Conservation (phyloP, 2,888 invertebrate genomes). For the Orthosia incerta region DNA sequence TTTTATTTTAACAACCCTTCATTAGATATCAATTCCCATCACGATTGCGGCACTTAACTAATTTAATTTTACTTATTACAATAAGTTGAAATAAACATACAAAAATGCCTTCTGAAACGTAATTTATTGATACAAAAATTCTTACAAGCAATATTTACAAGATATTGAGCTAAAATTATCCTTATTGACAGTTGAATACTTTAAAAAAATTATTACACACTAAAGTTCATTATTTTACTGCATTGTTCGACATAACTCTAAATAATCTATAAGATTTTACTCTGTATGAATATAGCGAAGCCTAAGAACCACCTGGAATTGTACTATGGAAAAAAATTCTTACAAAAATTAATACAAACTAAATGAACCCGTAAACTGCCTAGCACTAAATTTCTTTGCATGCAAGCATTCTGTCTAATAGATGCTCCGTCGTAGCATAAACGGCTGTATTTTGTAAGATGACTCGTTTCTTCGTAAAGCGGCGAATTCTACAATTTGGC, state of each 20-base stretch:
- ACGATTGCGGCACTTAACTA: too few species aligned
- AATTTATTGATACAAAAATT: conserved; percentile 32
- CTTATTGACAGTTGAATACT: not conserved
- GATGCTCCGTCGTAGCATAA: not conserved
- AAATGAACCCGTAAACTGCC: conserved; percentile 8
- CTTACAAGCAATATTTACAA: conserved; percentile 43
- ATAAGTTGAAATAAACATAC: not conserved
- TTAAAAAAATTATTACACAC: not conserved
- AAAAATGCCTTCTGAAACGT: not conserved
- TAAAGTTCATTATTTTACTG: conserved; percentile 10
- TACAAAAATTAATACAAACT: conserved; percentile 18
- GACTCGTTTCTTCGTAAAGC: too few species aligned
- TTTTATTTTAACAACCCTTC: too few species aligned
- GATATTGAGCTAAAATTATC: conserved; percentile 18
- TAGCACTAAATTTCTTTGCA: not conserved
- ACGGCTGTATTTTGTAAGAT: not conserved
- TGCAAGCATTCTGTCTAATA: not conserved
- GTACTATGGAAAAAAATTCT: too few species aligned
- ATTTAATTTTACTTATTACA: conserved; percentile 12
- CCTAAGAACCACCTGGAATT: too few species aligned
- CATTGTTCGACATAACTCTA: conserved; percentile 25
- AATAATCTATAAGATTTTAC: conserved; percentile 13
- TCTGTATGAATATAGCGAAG: conserved; percentile 10
- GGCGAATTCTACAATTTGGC: too few species aligned
- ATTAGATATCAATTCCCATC: too few species aligned